Evolutionary conservation across 2,113 vertebrate genomes (phyloP), one percentile per base, ranked within the genome.

Genomic region (Anarrhichthys ocellatus): DNA sequence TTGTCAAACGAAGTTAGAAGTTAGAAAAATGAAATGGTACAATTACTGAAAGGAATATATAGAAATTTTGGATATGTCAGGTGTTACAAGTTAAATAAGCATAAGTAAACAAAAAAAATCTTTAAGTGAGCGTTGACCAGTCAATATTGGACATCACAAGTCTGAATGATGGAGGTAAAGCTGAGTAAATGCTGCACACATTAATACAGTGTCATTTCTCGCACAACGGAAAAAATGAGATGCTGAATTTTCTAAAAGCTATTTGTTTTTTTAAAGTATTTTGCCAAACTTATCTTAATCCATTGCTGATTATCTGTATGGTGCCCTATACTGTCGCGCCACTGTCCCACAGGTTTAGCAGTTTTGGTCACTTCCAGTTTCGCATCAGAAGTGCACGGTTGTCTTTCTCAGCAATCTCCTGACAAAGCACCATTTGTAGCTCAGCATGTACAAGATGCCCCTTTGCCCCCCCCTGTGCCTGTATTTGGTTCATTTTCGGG

Each of bases 371-470:
- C 78, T 73, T 67, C 58, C 70, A 67, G 61, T 83, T 80, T 90
- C 0, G 18, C 46, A 83, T 48, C 72, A 87, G 63, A 85, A 88
- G 81, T 78, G 34, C 78, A 79, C 40, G 78, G 79, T 71, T 76
- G 83, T 80, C 84, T 87, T 85, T 71, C 76, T 91, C 86, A 88
- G 64, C 83, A 84, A 42, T 84, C 78, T 83, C 73, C 72, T 78
- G 79, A 88, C 84, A 83, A 71, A 85, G 68, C 65, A 78, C 79
- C 88, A 89, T 90, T 89, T 93, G 86, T 86, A 65, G 75, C 88
- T 89, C 92, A 90, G 89, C 81, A 32, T 85, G 88, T 82, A 78
- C 86, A 78, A 80, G 76, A 87, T 64, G 83, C 62, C 72, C 74
- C 76, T 65, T 65, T 85, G 76, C 58, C 79, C 82, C 80, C 59